Percentiles rank a stretch among this genome's conserved stretches.
These are phyloP conservation scores for Lagorchestes hirsutus DNA, from an alignment of 2,797 vertebrate species.

Conservation along the genomic window DNA sequence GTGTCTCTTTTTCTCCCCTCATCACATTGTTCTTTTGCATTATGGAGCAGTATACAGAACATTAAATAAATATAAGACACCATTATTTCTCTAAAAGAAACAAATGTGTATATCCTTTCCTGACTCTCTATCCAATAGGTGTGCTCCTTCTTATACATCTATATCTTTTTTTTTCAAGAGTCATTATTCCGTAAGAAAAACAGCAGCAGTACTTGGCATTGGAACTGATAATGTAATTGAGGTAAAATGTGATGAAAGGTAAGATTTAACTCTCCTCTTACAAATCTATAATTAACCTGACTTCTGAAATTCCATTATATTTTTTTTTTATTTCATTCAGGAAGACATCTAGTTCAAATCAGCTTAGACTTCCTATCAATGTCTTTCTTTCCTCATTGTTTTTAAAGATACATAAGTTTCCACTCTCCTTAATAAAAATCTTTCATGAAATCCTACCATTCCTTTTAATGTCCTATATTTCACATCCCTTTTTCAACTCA, in stretches of 20 bases:
- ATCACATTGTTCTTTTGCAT: background rate
- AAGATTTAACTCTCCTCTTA: slow-evolving; percentile 14
- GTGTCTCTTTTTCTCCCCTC: background rate
- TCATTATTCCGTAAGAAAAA: slow-evolving; percentile 88
- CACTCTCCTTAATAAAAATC: background rate
- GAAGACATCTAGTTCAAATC: background rate
- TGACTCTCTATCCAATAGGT: background rate
- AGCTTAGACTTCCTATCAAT: background rate
- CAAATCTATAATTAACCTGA: background rate
- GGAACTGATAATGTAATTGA: slow-evolving; percentile 86
- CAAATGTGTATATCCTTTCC: background rate
- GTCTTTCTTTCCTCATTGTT: background rate
- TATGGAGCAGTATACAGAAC: background rate
- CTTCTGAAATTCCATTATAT: background rate
- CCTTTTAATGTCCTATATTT: background rate
- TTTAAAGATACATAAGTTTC: background rate
- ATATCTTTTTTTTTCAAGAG: slow-evolving; percentile 79
- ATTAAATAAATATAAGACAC: background rate
- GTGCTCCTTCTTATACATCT: background rate
- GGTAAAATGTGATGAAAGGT: slow-evolving; percentile 89
- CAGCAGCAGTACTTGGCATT: slow-evolving; percentile 84
- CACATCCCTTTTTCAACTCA: background rate
- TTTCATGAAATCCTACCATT: background rate
- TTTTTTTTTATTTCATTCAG: background rate
- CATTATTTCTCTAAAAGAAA: background rate